phyloP scores from a whole-genome alignment of 2,797 vertebrate genomes.

The Sphenodon punctatus region DNA sequence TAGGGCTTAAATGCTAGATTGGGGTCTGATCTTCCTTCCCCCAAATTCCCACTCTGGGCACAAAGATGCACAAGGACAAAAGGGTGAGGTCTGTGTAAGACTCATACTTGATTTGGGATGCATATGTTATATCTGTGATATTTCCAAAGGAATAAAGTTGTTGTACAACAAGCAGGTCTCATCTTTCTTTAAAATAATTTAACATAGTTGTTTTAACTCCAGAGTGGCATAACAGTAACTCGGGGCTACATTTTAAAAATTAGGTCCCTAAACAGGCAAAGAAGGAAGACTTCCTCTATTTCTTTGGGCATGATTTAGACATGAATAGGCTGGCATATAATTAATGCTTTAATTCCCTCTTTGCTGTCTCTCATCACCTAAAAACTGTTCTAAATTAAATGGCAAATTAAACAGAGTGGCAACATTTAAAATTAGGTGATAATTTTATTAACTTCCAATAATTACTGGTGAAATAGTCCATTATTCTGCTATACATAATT shows the following conservation, averaged over 20 bases:
- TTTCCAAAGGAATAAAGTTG: background rate
- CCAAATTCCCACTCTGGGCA: too few species aligned
- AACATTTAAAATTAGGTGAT: constrained; percentile 49
- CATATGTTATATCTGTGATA: background rate
- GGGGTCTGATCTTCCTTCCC: background rate
- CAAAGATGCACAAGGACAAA: too few species aligned
- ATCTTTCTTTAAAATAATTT: background rate
- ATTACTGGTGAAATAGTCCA: constrained; percentile 43
- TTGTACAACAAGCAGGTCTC: background rate
- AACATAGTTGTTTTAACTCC: background rate
- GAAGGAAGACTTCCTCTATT: background rate
- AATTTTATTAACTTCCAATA: constrained; percentile 55
- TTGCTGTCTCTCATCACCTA: background rate
- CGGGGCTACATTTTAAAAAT: background rate
- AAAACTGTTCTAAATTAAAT: constrained; percentile 12
- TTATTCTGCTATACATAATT: constrained; percentile 54
- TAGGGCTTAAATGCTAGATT: too few species aligned
- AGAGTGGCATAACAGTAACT: background rate
- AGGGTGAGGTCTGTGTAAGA: too few species aligned
- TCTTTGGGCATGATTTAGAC: background rate
- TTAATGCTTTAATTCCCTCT: background rate
- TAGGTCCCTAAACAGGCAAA: background rate
- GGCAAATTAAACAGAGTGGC: constrained; percentile 34
- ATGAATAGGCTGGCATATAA: constrained; percentile 1
- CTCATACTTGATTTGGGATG: too few species aligned